phyloP scores from a whole-genome alignment of 2,888 invertebrate genomes.

The Parapristionchus giblindavisi region DNA sequence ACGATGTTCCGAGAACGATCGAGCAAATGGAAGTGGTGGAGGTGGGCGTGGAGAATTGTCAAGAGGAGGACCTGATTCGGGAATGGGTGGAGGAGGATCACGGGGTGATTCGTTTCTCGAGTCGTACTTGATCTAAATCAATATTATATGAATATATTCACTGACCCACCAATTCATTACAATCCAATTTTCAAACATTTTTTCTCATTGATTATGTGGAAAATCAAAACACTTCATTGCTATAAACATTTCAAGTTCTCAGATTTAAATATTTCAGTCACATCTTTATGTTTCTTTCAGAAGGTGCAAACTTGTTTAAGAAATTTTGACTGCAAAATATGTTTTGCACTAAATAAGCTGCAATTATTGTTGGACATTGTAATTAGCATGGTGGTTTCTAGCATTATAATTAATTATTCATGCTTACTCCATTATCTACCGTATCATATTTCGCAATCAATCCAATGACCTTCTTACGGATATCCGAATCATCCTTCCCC shows the following conservation, averaged over 20 bases:
- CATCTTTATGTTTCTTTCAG: too few species aligned
- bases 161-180: too few species aligned
- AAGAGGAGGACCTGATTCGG: conserved; percentile 16
- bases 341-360: too few species aligned
- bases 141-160: too few species aligned
- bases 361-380: not conserved
- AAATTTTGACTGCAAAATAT: conserved; percentile 4
- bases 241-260: too few species aligned
- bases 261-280: too few species aligned
- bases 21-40: conserved; percentile 5
- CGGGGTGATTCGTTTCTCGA: not conserved
- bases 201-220: too few species aligned
- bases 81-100: conserved; percentile 23
- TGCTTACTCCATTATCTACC: not conserved
- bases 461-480: conserved; percentile 52
- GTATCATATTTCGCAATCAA: conserved; percentile 55
- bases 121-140: too few species aligned
- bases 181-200: too few species aligned
- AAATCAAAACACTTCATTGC: too few species aligned
- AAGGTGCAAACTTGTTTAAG: too few species aligned
- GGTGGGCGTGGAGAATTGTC: not conserved
- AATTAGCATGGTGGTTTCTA: not conserved
- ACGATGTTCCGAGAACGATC: not conserved
- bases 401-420: not conserved
- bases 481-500: conserved; percentile 34